These are phyloP conservation scores for Tenualosa ilisha DNA, from an alignment of 2,797 vertebrate genomes.

Conservation along the genomic window DNA sequence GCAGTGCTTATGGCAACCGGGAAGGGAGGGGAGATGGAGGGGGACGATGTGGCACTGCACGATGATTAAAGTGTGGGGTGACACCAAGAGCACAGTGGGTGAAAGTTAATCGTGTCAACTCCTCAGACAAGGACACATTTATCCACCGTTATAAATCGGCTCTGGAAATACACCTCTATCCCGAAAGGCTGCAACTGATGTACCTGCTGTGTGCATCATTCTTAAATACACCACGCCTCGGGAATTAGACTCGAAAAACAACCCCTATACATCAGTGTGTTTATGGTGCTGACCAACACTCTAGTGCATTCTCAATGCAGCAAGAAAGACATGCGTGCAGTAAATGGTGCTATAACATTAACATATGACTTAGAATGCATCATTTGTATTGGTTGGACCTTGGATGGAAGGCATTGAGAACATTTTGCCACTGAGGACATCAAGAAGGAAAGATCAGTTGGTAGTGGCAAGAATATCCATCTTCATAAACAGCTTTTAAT, in stretches of 20 bases:
- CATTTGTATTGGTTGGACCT: background rate
- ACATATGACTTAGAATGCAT: background rate
- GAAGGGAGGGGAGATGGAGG: slow-evolving; percentile 26
- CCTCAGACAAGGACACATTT: slow-evolving; percentile 52
- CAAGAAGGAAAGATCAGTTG: background rate
- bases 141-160: background rate
- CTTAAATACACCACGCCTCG: background rate
- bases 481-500: background rate
- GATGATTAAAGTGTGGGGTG: slow-evolving; percentile 54
- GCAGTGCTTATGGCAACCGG: slow-evolving; percentile 29
- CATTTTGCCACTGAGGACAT: background rate
- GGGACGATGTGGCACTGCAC: slow-evolving; percentile 32
- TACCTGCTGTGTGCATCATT: background rate
- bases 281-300: background rate
- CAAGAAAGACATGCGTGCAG: too few relatives aligned
- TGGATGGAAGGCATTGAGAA: too few relatives aligned
- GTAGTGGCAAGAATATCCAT: background rate
- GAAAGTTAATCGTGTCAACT: slow-evolving; percentile 62
- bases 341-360: too few relatives aligned
- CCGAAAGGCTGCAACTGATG: background rate
- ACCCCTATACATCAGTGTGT: background rate
- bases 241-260: background rate
- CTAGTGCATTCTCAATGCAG: too few relatives aligned
- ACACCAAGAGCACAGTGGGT: slow-evolving; percentile 48
- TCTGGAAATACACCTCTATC: background rate